Conservation (phyloP, 2,888 invertebrate genomes). For the Halocaridina rubra region DNA sequence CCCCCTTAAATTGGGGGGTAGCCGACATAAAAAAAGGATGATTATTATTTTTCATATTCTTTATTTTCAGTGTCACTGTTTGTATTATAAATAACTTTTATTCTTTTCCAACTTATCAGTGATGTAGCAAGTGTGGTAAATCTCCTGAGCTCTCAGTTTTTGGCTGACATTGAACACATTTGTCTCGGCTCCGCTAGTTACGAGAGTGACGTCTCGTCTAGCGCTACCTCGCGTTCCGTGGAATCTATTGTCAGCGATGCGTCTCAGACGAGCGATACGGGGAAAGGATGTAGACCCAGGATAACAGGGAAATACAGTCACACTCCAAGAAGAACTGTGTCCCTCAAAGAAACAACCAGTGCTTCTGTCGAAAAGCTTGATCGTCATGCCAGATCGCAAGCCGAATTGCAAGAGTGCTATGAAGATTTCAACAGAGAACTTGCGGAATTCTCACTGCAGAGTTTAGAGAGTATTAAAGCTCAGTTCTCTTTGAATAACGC, state of each 20-base stretch:
- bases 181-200: slow-evolving; percentile 49
- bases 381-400: background rate
- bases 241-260: slow-evolving; percentile 44
- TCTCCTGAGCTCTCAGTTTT: slow-evolving; percentile 42
- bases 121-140: slow-evolving; percentile 45
- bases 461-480: too few species aligned
- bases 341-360: background rate
- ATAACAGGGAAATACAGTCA: background rate
- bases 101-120: slow-evolving; percentile 7
- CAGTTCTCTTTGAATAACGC: too few species aligned
- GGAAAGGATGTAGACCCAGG: slow-evolving; percentile 37
- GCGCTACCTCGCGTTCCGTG: slow-evolving; percentile 39
- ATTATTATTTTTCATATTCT: too few species aligned
- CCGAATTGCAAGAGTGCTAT: background rate
- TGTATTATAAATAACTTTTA: too few species aligned
- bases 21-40: too few species aligned
- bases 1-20: too few species aligned
- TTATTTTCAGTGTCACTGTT: too few species aligned
- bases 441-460: background rate
- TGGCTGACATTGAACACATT: slow-evolving; percentile 52
- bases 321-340: background rate
- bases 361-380: background rate
- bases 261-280: slow-evolving; percentile 36
- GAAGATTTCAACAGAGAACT: background rate
- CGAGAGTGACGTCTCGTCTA: slow-evolving; percentile 48